Evolutionary conservation across 2,888 invertebrate species (phyloP).

Genomic region (Orchestes rusci): DNA sequence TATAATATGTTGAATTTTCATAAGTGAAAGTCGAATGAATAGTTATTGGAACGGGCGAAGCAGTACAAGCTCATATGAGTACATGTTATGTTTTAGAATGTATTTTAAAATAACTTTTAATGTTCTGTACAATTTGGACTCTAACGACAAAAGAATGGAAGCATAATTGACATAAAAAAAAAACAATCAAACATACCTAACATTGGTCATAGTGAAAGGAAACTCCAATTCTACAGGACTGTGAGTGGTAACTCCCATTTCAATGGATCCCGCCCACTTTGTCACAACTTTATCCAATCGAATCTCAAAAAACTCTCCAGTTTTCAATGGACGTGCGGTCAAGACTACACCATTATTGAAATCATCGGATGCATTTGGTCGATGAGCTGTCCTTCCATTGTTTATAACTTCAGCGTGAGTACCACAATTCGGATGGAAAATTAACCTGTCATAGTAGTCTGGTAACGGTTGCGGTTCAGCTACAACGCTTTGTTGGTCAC

Average conservation of each 20-base stretch:
- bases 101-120: too few relatives aligned
- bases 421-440: constrained; percentile 88
- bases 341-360: constrained; percentile 93
- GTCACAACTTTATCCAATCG: constrained; percentile 81
- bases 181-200: constrained; percentile 43
- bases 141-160: background rate
- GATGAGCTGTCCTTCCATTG: constrained; percentile 74
- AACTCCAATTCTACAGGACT: constrained; percentile 79
- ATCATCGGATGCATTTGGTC: constrained; percentile 88
- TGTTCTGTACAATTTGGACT: too few relatives aligned
- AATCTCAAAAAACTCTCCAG: constrained; percentile 90
- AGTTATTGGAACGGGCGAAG: too few relatives aligned
- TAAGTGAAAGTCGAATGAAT: too few relatives aligned
- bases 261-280: constrained; percentile 93
- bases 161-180: constrained; percentile 6
- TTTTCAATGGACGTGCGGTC: constrained; percentile 74
- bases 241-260: constrained; percentile 89
- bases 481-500: constrained; percentile 43
- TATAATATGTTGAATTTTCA: too few relatives aligned
- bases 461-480: constrained; percentile 46
- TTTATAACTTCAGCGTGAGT: constrained; percentile 66
- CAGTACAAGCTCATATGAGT: too few relatives aligned
- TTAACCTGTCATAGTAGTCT: constrained; percentile 60
- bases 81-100: too few relatives aligned
- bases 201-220: constrained; percentile 93